phyloP scores from a whole-genome alignment of 1,140 invertebrate species.

The Sitophilus oryzae region DNA sequence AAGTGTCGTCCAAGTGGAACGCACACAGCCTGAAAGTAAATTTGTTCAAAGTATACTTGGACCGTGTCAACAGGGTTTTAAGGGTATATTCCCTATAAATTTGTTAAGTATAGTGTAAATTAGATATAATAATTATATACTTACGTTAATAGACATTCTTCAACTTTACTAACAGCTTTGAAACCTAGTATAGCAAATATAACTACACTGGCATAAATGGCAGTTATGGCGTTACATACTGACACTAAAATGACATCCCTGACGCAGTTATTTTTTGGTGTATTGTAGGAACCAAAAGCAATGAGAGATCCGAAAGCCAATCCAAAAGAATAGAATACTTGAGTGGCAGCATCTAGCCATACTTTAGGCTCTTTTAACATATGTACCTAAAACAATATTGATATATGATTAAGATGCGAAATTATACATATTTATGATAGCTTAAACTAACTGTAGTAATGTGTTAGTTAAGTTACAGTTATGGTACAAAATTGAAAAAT shows the following conservation, averaged over 20 bases:
- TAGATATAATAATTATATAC: conserved; percentile 39
- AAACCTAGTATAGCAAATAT: conserved; percentile 85
- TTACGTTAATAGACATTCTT: conserved; percentile 70
- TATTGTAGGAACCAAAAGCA: conserved; percentile 87
- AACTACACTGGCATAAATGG: conserved; percentile 89
- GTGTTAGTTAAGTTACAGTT: too few species aligned
- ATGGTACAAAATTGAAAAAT: too few species aligned
- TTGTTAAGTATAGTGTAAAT: too few species aligned
- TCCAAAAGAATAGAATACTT: conserved; percentile 94
- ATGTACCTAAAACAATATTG: conserved; percentile 54
- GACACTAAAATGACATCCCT: conserved; percentile 85
- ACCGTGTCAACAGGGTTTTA: too few species aligned
- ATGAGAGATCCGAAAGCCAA: conserved; percentile 88
- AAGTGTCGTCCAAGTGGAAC: too few species aligned
- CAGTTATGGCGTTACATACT: conserved; percentile 83
- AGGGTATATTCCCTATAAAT: too few species aligned
- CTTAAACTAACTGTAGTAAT: too few species aligned
- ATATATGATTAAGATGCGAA: neutral
- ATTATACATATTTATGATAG: too few species aligned
- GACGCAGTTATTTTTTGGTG: conserved; percentile 84
- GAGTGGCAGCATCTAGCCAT: conserved; percentile 91
- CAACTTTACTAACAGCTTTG: conserved; percentile 75
- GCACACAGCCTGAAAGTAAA: too few species aligned
- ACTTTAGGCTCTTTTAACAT: conserved; percentile 75
- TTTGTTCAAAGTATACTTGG: too few species aligned